Conservation (phyloP, 2,797 vertebrate species). For the Pogonophryne albipinna region DNA sequence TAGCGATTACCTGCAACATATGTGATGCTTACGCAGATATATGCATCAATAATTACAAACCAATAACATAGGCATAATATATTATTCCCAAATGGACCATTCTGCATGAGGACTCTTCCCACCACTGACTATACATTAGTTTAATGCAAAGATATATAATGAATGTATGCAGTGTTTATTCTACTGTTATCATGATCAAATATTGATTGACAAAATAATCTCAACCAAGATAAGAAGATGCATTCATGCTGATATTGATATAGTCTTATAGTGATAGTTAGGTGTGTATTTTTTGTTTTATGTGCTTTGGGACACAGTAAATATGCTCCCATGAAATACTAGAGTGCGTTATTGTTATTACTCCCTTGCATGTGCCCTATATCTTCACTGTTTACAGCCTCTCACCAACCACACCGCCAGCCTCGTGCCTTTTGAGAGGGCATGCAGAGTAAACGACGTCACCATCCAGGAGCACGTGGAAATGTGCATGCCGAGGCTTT, state of each 20-base stretch:
- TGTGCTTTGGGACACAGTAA: not conserved
- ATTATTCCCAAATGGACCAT: not conserved
- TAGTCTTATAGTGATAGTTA: not conserved
- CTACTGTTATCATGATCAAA: not conserved
- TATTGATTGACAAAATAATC: not conserved
- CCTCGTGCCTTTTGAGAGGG: conserved; percentile 65
- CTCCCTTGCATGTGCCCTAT: conserved; percentile 51
- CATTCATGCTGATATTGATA: not conserved
- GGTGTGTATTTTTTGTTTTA: rapidly evolving
- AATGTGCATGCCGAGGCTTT: conserved; percentile 58
- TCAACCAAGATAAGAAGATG: not conserved
- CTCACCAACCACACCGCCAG: conserved; percentile 58
- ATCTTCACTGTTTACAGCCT: conserved; percentile 68
- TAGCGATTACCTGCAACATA: not conserved
- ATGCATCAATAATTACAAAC: not conserved
- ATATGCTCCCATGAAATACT: not conserved
- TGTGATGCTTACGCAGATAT: not conserved
- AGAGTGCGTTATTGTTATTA: not conserved
- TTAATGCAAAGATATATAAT: not conserved
- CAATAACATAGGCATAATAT: not conserved
- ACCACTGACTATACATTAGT: not conserved
- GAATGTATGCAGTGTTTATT: not conserved
- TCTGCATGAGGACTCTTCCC: not conserved
- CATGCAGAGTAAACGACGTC: conserved; percentile 60
- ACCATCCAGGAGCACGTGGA: conserved; percentile 68